Base-by-base conservation (phyloP, 2,888 invertebrate species). In the Eumacrocentrus americanus region DNA sequence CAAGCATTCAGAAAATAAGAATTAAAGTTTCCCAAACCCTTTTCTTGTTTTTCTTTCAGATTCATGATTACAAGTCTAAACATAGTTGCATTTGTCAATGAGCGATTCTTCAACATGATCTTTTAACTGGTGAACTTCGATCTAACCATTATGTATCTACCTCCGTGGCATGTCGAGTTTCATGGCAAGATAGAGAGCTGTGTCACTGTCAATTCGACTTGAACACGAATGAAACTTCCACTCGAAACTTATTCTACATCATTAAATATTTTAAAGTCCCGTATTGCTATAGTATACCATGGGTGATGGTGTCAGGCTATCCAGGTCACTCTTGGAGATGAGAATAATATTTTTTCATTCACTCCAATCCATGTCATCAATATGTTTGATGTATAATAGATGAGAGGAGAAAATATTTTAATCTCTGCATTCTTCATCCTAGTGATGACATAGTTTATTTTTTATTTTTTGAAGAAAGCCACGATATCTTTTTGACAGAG, bases 11-110 rank as follows among this genome's bases (percentile, higher is more conserved):
- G n/a, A n/a, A n/a, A n/a, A n/a, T n/a, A n/a, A n/a, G n/a, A n/a
- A n/a, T n/a, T n/a, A n/a, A n/a, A n/a, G n/a, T n/a, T n/a, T n/a
- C n/a, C n/a, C n/a, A n/a, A n/a, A n/a, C n/a, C n/a, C n/a, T n/a
- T n/a, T n/a, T n/a, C n/a, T n/a, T n/a, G n/a, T n/a, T n/a, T n/a
- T n/a, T n/a, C n/a, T n/a, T n/a, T n/a, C n/a, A n/a, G n/a, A n/a
- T n/a, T n/a, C n/a, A n/a, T n/a, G n/a, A n/a, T n/a, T n/a, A n/a
- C n/a, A n/a, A n/a, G n/a, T n/a, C 23, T 25, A 25, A 47, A 4
- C 18, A 12, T 50, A 20, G 12, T 16, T 23, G 25, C 53, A 53
- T 53, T 53, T 53, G 29, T 53, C 42, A 53, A 53, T 53, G 53
- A 42, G 20, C n/a, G 40, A 42, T 14, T 53, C 29, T 9, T 29